Evolutionary conservation across 37 sponge, comb jelly and placozoan species (phyloP), one percentile per base, ranked within the genome.

Genomic region (Halichondria panicea): DNA sequence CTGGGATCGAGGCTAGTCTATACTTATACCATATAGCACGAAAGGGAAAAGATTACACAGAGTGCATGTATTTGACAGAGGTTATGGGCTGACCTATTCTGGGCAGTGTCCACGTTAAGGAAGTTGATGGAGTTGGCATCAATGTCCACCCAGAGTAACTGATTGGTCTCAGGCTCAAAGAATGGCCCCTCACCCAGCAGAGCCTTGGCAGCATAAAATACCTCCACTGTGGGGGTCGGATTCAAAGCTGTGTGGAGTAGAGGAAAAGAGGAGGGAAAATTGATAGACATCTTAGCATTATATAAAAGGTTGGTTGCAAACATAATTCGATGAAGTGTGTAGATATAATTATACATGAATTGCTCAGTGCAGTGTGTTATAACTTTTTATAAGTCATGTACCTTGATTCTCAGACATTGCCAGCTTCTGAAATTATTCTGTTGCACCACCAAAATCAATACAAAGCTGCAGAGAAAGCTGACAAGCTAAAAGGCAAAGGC

Each of bases 121-220:
- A 84, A 84, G 71, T 84, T 75, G 71, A 84, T 30, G 7, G 61
- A 66, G 15, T 82, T 64, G 27, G 33, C 36, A 15, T 46, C 7
- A 30, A 81, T 72, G 55, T 80, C 88, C 35, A 75, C 88, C 88
- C 88, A 81, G 6, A 86, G 43, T 15, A 86, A 75, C 56, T 73
- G 71, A 27, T 66, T 73, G 15, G 67, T 86, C n/a, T 58, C 68
- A 34, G 36, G 54, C 46, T 79, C 75, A 62, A 67, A 86, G 68
- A 73, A 60, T 0, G 87, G 87, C 0, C 87, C 87, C 38, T 86
- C 87, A 4, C 68, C 87, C 0, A 86, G 35, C 0, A 43, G 0
- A 25, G 87, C 74, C 43, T 85, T 44, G 24, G 63, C 38, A 52
- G 68, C 45, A 11, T 56, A 63, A 24, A 86, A 59, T 30, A 79